These are phyloP conservation scores for Varanus komodoensis DNA, from an alignment of 2,113 vertebrate species.

Conservation along the genomic window DNA sequence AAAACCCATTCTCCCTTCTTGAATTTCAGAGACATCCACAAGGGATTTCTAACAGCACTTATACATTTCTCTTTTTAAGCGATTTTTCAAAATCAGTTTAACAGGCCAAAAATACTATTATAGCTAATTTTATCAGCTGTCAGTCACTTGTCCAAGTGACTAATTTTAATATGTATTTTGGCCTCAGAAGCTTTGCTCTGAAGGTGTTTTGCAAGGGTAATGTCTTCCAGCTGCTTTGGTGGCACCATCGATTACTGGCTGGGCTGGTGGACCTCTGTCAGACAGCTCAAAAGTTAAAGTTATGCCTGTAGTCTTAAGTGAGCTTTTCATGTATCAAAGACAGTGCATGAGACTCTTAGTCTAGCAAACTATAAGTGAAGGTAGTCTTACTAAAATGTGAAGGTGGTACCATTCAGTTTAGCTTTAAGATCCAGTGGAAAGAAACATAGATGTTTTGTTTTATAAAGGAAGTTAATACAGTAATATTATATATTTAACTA, in stretches of 20 bases:
- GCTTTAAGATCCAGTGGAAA: constrained; percentile 4
- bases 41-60: not conserved
- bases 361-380: not conserved
- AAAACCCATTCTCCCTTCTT: not conserved
- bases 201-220: not conserved
- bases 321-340: not conserved
- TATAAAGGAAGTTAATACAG: not conserved
- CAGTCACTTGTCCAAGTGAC: constrained; percentile 6
- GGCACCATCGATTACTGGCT: accelerated
- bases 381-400: accelerated
- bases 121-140: constrained; percentile 34
- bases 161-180: constrained; percentile 6
- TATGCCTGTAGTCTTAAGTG: not conserved
- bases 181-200: not conserved
- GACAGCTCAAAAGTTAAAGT: not conserved
- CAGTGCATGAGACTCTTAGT: accelerated
- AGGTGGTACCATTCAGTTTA: not conserved
- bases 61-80: not conserved
- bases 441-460: not conserved
- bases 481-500: not conserved
- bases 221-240: not conserved
- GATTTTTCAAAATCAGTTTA: constrained; percentile 8
- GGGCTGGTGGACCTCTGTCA: not conserved
- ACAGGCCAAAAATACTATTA: constrained; percentile 21
- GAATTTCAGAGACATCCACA: not conserved